Percentiles rank a stretch among this genome's conserved stretches.
These are phyloP conservation scores for Diacarnus erythraeanus DNA, from an alignment of 37 sponge, comb jelly and placozoan genomes.

Conservation along the genomic window DNA sequence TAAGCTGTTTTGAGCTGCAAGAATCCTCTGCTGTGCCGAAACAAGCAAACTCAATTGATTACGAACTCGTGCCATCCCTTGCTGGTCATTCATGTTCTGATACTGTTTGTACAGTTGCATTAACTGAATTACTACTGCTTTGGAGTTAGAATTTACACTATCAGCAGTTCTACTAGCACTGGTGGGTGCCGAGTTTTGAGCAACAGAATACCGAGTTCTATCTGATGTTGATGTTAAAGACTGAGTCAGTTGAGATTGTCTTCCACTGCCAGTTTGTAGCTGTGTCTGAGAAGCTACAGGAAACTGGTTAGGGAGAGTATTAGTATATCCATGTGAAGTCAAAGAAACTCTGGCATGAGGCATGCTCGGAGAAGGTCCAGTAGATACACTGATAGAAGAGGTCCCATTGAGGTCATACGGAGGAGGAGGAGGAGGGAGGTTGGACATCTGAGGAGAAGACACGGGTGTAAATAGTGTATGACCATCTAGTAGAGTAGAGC, in stretches of 20 bases:
- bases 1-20: background rate
- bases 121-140: conserved; percentile 22
- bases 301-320: background rate
- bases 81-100: conserved; percentile 19
- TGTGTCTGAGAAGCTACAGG: background rate
- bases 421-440: background rate
- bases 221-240: background rate
- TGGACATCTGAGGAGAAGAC: background rate
- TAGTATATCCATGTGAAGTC: background rate
- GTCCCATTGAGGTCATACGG: background rate
- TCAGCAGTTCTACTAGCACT: background rate
- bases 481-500: background rate
- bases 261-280: background rate
- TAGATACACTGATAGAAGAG: background rate
- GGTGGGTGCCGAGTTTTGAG: background rate
- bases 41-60: conserved; percentile 26
- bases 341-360: too few relatives aligned
- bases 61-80: conserved; percentile 21
- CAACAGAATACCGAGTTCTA: background rate
- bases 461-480: background rate
- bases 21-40: background rate
- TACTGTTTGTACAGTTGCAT: conserved; percentile 42
- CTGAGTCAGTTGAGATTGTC: background rate
- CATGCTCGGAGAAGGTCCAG: background rate
- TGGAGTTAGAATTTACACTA: background rate